Conservation (phyloP, 1,140 invertebrate genomes). For the Drosophila pandora region DNA sequence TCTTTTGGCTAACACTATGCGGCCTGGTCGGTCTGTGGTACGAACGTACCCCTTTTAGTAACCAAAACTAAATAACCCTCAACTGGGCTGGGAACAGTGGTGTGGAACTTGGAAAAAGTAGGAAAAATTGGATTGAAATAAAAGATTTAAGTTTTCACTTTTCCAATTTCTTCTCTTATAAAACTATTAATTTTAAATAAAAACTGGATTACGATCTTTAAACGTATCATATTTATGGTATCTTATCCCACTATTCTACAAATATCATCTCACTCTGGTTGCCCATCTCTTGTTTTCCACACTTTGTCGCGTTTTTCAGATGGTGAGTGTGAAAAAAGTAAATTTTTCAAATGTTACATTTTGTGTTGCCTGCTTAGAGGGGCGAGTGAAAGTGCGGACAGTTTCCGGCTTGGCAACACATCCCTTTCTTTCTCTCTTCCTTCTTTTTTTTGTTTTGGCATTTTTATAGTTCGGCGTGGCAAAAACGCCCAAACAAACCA, state of each 20-base stretch:
- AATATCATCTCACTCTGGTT: background rate
- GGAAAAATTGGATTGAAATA: background rate
- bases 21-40: slow-evolving; percentile 35
- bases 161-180: too few relatives aligned
- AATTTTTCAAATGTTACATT: slow-evolving; percentile 81
- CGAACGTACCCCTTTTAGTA: slow-evolving; percentile 45
- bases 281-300: slow-evolving; percentile 1
- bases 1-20: slow-evolving; percentile 77
- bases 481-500: slow-evolving; percentile 39
- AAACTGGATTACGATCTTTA: too few relatives aligned
- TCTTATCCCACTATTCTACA: slow-evolving; percentile 3
- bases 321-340: slow-evolving; percentile 70
- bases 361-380: slow-evolving; percentile 62
- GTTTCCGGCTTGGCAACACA: slow-evolving; percentile 29
- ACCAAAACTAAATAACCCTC: slow-evolving; percentile 3
- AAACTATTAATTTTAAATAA: background rate
- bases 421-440: slow-evolving; percentile 23
- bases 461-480: slow-evolving; percentile 70
- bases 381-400: slow-evolving; percentile 64
- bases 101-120: background rate
- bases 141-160: too few relatives aligned
- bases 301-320: slow-evolving; percentile 17
- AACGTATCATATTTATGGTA: background rate
- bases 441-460: slow-evolving; percentile 22
- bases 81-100: slow-evolving; percentile 3